Percentiles rank a stretch among this genome's conserved stretches.
Conservation (phyloP, 2,113 vertebrate species). For the Argyrosomus japonicus region DNA sequence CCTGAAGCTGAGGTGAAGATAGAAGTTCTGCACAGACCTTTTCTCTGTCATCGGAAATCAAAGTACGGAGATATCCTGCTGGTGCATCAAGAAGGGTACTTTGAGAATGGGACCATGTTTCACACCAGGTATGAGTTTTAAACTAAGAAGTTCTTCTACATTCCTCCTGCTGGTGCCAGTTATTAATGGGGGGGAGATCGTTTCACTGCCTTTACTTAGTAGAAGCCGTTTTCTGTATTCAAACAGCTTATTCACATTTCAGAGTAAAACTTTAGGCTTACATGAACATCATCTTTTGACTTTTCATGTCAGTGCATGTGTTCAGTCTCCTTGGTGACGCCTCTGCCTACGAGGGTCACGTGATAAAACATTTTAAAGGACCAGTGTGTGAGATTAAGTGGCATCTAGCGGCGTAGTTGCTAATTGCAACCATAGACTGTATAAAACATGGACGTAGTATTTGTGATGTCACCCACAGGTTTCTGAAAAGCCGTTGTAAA, state of each 20-base stretch:
- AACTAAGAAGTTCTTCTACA: too few relatives aligned
- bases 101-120: slow-evolving; percentile 90
- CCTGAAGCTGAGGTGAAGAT: slow-evolving; percentile 89
- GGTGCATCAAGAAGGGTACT: slow-evolving; percentile 89
- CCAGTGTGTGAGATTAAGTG: not conserved
- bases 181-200: too few relatives aligned
- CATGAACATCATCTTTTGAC: not conserved
- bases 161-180: not conserved
- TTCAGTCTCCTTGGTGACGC: not conserved
- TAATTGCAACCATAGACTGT: too few relatives aligned
- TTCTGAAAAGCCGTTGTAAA: too few relatives aligned
- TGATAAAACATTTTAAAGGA: slow-evolving; percentile 16
- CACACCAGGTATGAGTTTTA: slow-evolving; percentile 83
- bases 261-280: not conserved
- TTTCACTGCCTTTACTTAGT: too few relatives aligned
- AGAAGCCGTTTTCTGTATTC: not conserved
- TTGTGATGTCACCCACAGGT: too few relatives aligned
- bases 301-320: not conserved
- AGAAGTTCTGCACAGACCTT: slow-evolving; percentile 90
- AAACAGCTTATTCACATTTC: not conserved
- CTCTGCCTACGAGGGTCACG: not conserved
- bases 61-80: slow-evolving; percentile 91
- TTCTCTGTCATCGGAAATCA: slow-evolving; percentile 89
- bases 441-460: too few relatives aligned
- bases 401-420: too few relatives aligned